Percentiles rank a stretch among this genome's conserved stretches.
Conservation (phyloP, 1,140 invertebrate species). For the Ostrea edulis region DNA sequence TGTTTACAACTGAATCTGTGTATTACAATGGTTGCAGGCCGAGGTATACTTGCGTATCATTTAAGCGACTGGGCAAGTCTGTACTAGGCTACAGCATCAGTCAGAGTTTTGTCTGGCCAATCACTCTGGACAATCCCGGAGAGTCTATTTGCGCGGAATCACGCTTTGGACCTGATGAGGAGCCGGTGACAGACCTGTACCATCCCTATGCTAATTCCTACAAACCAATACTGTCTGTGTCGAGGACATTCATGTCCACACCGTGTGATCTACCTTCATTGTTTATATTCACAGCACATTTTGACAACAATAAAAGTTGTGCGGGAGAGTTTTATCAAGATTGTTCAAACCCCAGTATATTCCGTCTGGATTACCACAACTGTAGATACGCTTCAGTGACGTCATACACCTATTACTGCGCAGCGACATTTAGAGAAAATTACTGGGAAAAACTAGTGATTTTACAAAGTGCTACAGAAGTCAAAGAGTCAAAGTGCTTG, state of each 20-base stretch:
- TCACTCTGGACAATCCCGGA: slow-evolving; percentile 18
- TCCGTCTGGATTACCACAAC: slow-evolving; percentile 42
- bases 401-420: slow-evolving; percentile 44
- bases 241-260: slow-evolving; percentile 17
- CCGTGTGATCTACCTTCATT: slow-evolving; percentile 41
- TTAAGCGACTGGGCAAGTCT: slow-evolving; percentile 30
- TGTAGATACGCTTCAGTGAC: slow-evolving; percentile 11
- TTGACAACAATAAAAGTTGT: slow-evolving; percentile 20
- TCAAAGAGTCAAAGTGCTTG: slow-evolving; percentile 40
- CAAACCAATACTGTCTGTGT: slow-evolving; percentile 48
- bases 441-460: slow-evolving; percentile 50
- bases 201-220: slow-evolving; percentile 26
- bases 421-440: slow-evolving; percentile 45
- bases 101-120: slow-evolving; percentile 53
- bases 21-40: slow-evolving; percentile 53
- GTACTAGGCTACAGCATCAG: slow-evolving; percentile 47
- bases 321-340: slow-evolving; percentile 44
- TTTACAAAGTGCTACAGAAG: slow-evolving; percentile 36
- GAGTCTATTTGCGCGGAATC: slow-evolving; percentile 34
- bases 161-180: slow-evolving; percentile 41
- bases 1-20: slow-evolving; percentile 45
- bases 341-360: slow-evolving; percentile 42
- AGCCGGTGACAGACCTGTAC: slow-evolving; percentile 45
- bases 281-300: slow-evolving; percentile 31
- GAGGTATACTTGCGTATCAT: slow-evolving; percentile 46